These are phyloP conservation scores for Microtus pennsylvanicus DNA, from an alignment of 2,113 vertebrate species.

Conservation along the genomic window DNA sequence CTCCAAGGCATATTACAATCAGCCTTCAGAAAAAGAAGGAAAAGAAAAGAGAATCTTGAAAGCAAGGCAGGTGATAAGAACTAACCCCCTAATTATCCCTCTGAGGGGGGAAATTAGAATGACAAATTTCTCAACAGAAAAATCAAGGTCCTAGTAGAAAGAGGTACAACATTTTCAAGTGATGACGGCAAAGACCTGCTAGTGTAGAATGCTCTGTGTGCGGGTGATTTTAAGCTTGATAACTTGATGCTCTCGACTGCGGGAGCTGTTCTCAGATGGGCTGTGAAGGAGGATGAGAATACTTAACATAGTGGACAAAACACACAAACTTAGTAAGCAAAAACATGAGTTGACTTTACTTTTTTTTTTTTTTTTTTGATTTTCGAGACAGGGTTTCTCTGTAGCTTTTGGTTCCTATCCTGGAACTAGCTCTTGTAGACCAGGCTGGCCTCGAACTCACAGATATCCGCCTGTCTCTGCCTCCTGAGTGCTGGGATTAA, in stretches of 20 bases:
- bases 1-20: neutral
- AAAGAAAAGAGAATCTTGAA: conserved; percentile 2
- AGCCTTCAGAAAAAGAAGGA: conserved; percentile 38
- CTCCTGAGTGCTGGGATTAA: too few relatives aligned
- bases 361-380: too few relatives aligned
- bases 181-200: conserved; percentile 8
- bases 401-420: too few relatives aligned
- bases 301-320: conserved; percentile 26
- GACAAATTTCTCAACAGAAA: conserved; percentile 43
- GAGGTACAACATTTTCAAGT: conserved; percentile 15
- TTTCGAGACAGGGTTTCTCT: too few relatives aligned
- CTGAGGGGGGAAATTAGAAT: neutral
- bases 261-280: neutral
- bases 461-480: too few relatives aligned
- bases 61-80: neutral
- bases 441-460: too few relatives aligned
- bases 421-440: too few relatives aligned
- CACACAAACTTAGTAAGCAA: conserved; percentile 30
- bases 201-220: conserved; percentile 12
- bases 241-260: neutral
- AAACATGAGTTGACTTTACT: neutral
- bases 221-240: neutral
- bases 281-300: neutral
- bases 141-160: neutral
- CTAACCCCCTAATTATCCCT: neutral